A percentile compares a stretch with the other conserved stretches of the same genome.
Conservation (phyloP, 1,140 invertebrate species). For the Rhopalosiphum padi region DNA sequence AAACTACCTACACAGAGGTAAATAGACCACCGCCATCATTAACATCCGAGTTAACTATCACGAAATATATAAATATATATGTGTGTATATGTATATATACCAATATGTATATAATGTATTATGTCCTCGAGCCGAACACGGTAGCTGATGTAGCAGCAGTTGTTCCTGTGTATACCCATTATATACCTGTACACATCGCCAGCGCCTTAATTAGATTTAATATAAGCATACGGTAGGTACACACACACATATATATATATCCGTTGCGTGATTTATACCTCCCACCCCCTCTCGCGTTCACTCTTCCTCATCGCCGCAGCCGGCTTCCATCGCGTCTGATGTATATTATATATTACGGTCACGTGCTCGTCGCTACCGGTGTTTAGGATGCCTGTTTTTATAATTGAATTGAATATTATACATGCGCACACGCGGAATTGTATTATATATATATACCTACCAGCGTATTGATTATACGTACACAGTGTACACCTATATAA, state of each 20-base stretch:
- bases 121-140: constrained; percentile 50
- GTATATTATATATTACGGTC: neutral
- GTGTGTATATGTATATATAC: neutral
- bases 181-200: too few relatives aligned
- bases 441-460: neutral
- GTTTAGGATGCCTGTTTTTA: constrained; percentile 15
- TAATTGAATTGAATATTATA: neutral
- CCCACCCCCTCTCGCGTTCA: neutral
- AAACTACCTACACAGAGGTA: neutral
- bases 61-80: neutral
- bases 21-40: neutral
- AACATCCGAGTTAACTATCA: neutral
- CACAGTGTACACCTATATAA: too few relatives aligned
- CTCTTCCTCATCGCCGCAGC: neutral
- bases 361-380: constrained; percentile 35
- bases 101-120: neutral
- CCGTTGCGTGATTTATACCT: constrained; percentile 47
- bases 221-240: neutral
- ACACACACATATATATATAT: neutral
- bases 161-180: neutral
- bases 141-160: constrained; percentile 6
- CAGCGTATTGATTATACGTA: neutral
- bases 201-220: constrained; percentile 47
- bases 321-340: neutral
- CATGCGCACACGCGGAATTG: neutral